phyloP scores from a whole-genome alignment of 64 coral and sea anemone genomes.

The Pocillopora damicornis region DNA sequence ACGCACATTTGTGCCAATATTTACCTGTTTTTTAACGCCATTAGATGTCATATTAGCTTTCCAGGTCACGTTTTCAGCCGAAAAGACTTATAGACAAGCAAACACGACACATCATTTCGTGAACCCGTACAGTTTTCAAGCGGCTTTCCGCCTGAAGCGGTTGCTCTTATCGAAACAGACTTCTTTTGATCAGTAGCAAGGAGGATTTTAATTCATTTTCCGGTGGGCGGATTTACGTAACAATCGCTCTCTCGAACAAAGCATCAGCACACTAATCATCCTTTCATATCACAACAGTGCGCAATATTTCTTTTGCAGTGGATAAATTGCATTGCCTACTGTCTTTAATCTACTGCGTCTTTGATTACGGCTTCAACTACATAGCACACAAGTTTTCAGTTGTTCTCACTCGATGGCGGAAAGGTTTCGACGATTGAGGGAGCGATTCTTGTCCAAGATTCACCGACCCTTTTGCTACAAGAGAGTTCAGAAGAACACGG shows the following conservation, averaged over 20 bases:
- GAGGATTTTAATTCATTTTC: background rate
- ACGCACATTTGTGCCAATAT: constrained; percentile 9
- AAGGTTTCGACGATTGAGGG: background rate
- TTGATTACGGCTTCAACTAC: background rate
- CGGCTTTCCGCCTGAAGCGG: background rate
- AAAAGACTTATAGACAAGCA: background rate
- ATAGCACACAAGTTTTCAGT: background rate
- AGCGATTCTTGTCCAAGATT: constrained; percentile 7
- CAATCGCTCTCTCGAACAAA: background rate
- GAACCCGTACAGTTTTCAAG: background rate
- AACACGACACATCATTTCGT: background rate
- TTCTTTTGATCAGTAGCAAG: background rate
- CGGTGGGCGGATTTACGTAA: constrained; percentile 17
- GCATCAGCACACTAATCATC: background rate
- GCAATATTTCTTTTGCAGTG: background rate
- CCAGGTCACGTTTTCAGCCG: background rate
- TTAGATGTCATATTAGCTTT: background rate
- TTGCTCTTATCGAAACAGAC: background rate
- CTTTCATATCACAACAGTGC: background rate
- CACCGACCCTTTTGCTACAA: background rate
- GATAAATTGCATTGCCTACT: background rate
- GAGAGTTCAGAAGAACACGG: constrained; percentile 1
- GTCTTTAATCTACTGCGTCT: background rate
- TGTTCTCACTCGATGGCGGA: background rate
- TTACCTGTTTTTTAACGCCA: background rate